These are phyloP conservation scores for Semicossyphus pulcher DNA, from an alignment of 2,113 vertebrate genomes.

Conservation along the genomic window DNA sequence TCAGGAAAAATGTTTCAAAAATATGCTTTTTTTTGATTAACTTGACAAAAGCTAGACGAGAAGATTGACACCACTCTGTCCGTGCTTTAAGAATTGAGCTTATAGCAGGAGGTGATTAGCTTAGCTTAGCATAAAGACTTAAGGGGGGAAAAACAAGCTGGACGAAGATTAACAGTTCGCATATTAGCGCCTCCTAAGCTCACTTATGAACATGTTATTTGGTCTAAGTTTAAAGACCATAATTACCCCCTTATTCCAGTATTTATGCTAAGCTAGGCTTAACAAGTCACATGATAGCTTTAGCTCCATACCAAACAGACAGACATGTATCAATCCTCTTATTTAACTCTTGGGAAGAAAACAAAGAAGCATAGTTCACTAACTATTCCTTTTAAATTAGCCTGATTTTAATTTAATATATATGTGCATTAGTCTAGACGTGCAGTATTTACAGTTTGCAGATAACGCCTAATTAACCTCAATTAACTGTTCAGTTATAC, in stretches of 20 bases:
- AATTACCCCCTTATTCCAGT: background rate
- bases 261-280: background rate
- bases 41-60: background rate
- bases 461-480: slow-evolving; percentile 63
- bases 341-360: background rate
- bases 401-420: background rate
- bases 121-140: background rate
- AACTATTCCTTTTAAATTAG: background rate
- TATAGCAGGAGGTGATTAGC: background rate
- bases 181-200: background rate
- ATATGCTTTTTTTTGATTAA: background rate
- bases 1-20: background rate
- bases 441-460: slow-evolving; percentile 40
- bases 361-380: too few species aligned
- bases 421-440: slow-evolving; percentile 70
- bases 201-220: background rate
- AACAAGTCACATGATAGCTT: background rate
- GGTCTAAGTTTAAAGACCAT: background rate
- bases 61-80: background rate
- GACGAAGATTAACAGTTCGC: background rate
- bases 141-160: background rate
- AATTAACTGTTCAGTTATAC: slow-evolving; percentile 41
- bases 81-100: background rate
- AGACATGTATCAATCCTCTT: background rate
- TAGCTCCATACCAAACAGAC: background rate